Base-by-base conservation (phyloP, 1,140 invertebrate species). In the Drosophila auraria region DNA sequence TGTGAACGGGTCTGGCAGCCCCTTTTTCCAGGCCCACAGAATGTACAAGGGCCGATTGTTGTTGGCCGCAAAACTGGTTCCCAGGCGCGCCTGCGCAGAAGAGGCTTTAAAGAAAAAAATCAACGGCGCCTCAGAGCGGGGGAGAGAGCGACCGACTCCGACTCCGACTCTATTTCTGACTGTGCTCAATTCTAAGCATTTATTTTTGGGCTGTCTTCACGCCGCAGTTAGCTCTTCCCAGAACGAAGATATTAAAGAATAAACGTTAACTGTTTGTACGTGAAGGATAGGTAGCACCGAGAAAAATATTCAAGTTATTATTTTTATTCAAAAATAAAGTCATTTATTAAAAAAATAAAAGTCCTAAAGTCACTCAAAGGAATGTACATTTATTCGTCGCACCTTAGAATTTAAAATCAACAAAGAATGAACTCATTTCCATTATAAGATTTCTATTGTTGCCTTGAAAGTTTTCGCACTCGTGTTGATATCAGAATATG, bases 61-160 rank as follows among this genome's bases (percentile, higher is more conserved):
- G 68, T 71, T 71, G 68, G 68, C 68, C 68, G 68, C 64, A 69
- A 87, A 87, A 87, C 84, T 84, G 84, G 84, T 87, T 87, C 84
- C 81, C 84, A 84, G 86, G 66, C 45, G 65, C 70, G 78, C 42
- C 68, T 66, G 74, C 82, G 63, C 80, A 69, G 53, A 65, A 45
- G 45, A 60, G 51, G 20, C 47, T 30, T 2, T 36, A 61, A 51
- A 40, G 59, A 36, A 25, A 27, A 57, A 71, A 58, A 58, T 25
- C 45, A 33, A 47, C 54, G 80, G 68, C 80, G 76, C 83, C 76
- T 74, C 49, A 38, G 23, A 63, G 58, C 62, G 68, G 56, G 70
- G 69, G 68, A 72, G 68, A 61, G 40, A 73, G 20, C 44, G 42
- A 54, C 27, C 58, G 80, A 15, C 51, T 36, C 30, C n/a, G 51